Evolutionary conservation across 2,888 invertebrate genomes (phyloP), one percentile per base, ranked within the genome.

Genomic region (Megamerina dolium): DNA sequence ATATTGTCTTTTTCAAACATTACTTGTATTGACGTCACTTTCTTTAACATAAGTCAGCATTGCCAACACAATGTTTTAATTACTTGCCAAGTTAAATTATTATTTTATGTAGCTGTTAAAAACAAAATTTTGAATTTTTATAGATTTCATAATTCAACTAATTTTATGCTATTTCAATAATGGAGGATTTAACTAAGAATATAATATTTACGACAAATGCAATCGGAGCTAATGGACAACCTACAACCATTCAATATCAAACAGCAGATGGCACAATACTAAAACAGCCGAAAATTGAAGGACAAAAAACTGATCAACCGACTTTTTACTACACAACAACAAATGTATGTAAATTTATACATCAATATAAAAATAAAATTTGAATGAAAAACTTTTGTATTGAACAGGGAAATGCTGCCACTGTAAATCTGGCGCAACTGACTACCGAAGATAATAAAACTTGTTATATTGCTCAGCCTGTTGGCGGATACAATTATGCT

Each of bases 401-500:
- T 29, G 41, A 31, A 21, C 50, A 72, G 48, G 73, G 73, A n/a
- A 73, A 74, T 36, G 73, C 72, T 2, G 80, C 79, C 16, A 81
- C 80, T 18, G 83, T 83, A 1, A 83, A 83, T 65, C 78, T 84
- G 68, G 82, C 83, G 2, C 83, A 83, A 63, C 64, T 84, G 41
- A 63, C 70, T 27, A 59, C 69, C 33, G 80, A 80, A 54, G 78
- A 79, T 56, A 83, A 82, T 59, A 84, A 84, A 64, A 80, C 80
- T 33, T 84, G 83, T 63, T 85, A 83, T 61, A 84, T 84, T 55
- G 82, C 84, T 18, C 84, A 84, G 59, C 84, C 84, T 5, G 81
- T 83, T 58, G 79, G 82, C 38, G 80, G 82, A 36, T 70, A 71
- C 41, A 89, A 89, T 64, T 89, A 89, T 74, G 87, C 88, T 3